Evolutionary conservation across 1,140 invertebrate genomes (phyloP).

Genomic region (Tyrophagus putrescentiae): DNA sequence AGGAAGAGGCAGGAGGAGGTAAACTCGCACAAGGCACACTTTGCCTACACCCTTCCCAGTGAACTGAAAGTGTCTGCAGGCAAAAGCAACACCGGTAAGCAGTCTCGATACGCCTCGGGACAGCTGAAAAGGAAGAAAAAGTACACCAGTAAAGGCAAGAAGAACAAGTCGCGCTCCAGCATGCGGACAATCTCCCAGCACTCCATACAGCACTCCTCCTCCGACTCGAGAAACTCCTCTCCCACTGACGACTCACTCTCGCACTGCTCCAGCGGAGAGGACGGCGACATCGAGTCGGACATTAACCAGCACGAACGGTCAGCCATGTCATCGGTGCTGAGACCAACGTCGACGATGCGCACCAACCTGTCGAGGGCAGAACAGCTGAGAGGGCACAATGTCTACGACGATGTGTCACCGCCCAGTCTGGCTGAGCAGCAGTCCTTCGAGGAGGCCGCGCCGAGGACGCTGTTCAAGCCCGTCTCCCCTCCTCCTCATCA

Average conservation of each 20-base stretch:
- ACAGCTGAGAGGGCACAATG: no score
- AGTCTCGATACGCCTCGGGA: background rate
- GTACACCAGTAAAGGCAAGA: background rate
- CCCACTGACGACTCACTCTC: slow-evolving; percentile 48
- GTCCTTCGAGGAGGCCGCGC: no score
- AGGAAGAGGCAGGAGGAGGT: background rate
- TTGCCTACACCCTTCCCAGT: background rate
- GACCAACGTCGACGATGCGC: no score
- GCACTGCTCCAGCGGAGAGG: slow-evolving; percentile 38
- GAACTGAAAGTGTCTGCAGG: slow-evolving; percentile 29
- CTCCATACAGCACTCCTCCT: slow-evolving; percentile 33
- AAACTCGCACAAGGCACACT: no score
- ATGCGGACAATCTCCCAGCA: background rate
- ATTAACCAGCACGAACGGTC: slow-evolving; percentile 17
- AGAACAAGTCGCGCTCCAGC: background rate
- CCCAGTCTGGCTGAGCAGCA: no score
- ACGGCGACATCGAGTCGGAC: slow-evolving; percentile 41
- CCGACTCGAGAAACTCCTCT: slow-evolving; percentile 52
- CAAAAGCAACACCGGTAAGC: slow-evolving; percentile 39
- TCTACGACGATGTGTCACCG: no score
- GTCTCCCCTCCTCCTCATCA: background rate
- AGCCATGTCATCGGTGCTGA: no score
- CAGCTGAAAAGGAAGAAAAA: background rate
- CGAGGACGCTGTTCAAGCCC: no score
- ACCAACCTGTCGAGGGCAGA: no score